These are phyloP conservation scores for Corydoras maculifer DNA, from an alignment of 2,113 vertebrate genomes.

Conservation along the genomic window DNA sequence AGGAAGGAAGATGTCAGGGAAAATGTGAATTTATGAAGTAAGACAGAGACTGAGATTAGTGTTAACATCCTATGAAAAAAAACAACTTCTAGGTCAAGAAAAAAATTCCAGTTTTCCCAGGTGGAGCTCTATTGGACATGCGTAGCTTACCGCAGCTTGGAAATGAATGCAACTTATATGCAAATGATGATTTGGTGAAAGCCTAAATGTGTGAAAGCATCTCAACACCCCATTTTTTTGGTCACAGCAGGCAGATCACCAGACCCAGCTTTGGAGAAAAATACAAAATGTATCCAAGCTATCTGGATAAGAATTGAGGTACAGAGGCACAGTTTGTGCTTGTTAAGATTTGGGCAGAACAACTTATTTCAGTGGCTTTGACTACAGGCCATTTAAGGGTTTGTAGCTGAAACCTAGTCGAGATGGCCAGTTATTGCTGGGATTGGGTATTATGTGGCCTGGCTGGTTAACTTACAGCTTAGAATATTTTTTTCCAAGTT, in stretches of 20 bases:
- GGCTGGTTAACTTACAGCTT: neutral
- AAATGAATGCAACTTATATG: slow-evolving; percentile 33
- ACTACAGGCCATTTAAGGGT: neutral
- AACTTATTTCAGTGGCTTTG: slow-evolving; percentile 40
- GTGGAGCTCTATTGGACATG: neutral
- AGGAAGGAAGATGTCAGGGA: no score
- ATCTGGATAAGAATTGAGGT: slow-evolving; percentile 47
- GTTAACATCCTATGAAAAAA: no score
- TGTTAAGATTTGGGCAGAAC: slow-evolving; percentile 46
- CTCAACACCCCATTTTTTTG: slow-evolving; percentile 41
- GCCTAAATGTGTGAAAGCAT: slow-evolving; percentile 41
- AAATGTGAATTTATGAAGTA: no score
- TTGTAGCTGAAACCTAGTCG: neutral
- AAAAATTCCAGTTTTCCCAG: neutral
- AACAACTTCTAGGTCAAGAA: neutral
- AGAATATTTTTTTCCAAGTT: neutral
- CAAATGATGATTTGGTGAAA: slow-evolving; percentile 44
- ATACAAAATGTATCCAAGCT: slow-evolving; percentile 44
- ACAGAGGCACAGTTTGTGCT: slow-evolving; percentile 39
- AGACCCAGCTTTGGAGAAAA: slow-evolving; percentile 68
- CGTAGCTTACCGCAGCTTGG: slow-evolving; percentile 4
- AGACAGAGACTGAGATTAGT: no score
- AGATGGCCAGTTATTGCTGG: neutral
- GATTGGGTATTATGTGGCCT: neutral
- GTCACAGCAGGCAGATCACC: slow-evolving; percentile 40